These are phyloP conservation scores for Poecilus cupreus DNA, from an alignment of 2,888 invertebrate genomes.

Conservation along the genomic window DNA sequence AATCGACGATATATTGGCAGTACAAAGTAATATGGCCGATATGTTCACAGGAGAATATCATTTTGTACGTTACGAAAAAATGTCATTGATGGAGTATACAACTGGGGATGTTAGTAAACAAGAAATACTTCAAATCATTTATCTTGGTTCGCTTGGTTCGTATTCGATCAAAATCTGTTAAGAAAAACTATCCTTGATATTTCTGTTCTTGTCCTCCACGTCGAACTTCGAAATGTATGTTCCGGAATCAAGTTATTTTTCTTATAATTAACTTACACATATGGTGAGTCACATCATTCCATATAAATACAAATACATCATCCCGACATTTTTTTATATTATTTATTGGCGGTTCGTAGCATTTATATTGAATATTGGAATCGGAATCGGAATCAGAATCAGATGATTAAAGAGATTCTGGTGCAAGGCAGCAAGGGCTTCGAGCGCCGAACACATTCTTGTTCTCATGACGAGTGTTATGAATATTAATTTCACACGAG, in stretches of 20 bases:
- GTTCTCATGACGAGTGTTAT: slow-evolving; percentile 21
- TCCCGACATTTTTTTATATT: background rate
- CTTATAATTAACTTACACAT: slow-evolving; percentile 13
- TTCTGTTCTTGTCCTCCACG: background rate
- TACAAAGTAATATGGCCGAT: slow-evolving; percentile 43
- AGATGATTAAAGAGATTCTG: background rate
- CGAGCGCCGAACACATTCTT: background rate
- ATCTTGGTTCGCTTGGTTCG: slow-evolving; percentile 10
- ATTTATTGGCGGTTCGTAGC: background rate
- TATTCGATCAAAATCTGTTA: slow-evolving; percentile 16
- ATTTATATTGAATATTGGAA: background rate
- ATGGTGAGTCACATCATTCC: background rate
- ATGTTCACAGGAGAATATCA: slow-evolving; percentile 12
- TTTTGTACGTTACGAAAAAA: slow-evolving; percentile 24
- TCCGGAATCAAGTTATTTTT: background rate
- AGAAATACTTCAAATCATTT: slow-evolving; percentile 28
- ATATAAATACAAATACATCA: slow-evolving; percentile 1
- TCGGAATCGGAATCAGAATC: background rate
- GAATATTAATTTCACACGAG: slow-evolving; percentile 40
- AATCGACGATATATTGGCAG: slow-evolving; percentile 43
- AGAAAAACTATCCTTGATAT: slow-evolving; percentile 5
- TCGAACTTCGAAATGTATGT: background rate
- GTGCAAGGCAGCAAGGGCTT: background rate
- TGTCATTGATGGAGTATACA: slow-evolving; percentile 39
- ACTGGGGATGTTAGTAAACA: slow-evolving; percentile 39